Conservation (phyloP, 2,113 vertebrate genomes). For the Python bivittatus region DNA sequence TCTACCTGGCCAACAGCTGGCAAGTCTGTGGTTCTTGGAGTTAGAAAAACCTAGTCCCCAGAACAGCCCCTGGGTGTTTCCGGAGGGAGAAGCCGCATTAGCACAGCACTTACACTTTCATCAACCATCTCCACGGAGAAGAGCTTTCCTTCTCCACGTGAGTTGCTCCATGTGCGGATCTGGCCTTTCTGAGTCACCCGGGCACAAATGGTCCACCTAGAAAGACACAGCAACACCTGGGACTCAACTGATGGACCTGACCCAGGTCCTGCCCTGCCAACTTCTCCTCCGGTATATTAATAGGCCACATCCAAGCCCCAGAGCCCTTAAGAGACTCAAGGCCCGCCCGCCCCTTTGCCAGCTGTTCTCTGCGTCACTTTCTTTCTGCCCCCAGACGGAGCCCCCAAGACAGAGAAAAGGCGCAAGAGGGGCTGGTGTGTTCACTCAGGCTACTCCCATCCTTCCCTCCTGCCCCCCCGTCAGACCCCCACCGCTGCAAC, state of each 20-base stretch:
- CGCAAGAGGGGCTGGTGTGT: not conserved
- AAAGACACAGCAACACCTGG: conserved; percentile 35
- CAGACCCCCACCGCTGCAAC: conserved; percentile 59
- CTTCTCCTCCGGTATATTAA: not conserved
- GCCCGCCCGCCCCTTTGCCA: not conserved
- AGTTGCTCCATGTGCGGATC: conserved; percentile 97
- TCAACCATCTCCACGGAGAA: conserved; percentile 96
- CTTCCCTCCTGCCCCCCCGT: too few species aligned
- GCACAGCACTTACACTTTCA: conserved; percentile 86
- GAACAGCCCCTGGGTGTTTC: not conserved
- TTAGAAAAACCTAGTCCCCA: not conserved
- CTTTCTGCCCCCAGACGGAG: conserved; percentile 39
- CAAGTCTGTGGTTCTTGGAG: not conserved
- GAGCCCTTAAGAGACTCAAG: too few species aligned
- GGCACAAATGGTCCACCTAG: conserved; percentile 94
- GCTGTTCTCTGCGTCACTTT: conserved; percentile 18
- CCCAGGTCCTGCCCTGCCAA: not conserved
- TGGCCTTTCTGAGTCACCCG: conserved; percentile 92
- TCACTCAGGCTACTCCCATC: not conserved
- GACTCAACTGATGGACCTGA: not conserved
- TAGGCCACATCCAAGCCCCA: not conserved
- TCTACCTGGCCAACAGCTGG: not conserved
- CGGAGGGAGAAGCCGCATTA: not conserved
- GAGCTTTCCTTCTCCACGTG: conserved; percentile 94
- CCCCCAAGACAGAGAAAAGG: too few species aligned